phyloP scores from a whole-genome alignment of 1,140 invertebrate species.

The Lasaia peninsularis region DNA sequence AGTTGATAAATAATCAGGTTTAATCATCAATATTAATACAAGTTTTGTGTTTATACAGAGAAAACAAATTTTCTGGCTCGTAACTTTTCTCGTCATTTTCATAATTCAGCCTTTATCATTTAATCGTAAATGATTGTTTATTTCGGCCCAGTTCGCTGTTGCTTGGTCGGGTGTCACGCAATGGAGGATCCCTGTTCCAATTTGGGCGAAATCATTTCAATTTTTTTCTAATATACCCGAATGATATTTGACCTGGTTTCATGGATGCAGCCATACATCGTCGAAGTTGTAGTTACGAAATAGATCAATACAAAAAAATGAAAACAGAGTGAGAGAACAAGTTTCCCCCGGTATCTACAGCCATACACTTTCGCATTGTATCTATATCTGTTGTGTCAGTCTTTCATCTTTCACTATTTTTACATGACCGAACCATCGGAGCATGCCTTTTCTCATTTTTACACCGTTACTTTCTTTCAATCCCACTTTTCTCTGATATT shows the following conservation, averaged over 20 bases:
- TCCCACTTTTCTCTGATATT: no score
- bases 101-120: slow-evolving; percentile 56
- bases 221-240: slow-evolving; percentile 6
- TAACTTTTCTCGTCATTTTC: slow-evolving; percentile 35
- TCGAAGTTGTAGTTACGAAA: not conserved
- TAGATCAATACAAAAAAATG: no score
- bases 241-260: not conserved
- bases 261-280: not conserved
- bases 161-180: slow-evolving; percentile 37
- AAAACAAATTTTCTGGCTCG: slow-evolving; percentile 2
- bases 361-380: no score
- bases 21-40: not conserved
- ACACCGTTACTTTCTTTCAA: no score
- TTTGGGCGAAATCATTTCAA: slow-evolving; percentile 34
- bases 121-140: slow-evolving; percentile 49
- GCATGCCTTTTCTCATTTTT: no score
- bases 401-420: no score
- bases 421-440: no score
- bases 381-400: no score
- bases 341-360: no score
- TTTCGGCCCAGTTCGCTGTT: slow-evolving; percentile 47
- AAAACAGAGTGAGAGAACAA: no score
- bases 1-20: not conserved
- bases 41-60: not conserved
- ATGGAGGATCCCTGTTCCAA: slow-evolving; percentile 34